Conservation (phyloP, 2,113 vertebrate species). For the Cettia cetti region DNA sequence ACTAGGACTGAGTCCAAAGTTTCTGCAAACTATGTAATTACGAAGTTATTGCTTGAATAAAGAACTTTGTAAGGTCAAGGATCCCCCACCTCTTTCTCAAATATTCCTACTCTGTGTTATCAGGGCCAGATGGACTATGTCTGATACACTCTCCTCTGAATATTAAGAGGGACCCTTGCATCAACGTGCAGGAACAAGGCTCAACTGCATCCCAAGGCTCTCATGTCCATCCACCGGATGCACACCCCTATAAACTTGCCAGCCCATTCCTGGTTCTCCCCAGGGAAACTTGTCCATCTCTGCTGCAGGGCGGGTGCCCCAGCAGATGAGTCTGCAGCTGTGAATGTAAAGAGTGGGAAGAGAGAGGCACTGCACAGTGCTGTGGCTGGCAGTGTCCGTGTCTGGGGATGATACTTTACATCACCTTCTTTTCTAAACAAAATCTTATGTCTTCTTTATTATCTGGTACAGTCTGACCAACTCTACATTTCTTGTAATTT, state of each 20-base stretch:
- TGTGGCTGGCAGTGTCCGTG: background rate
- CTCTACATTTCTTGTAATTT: background rate
- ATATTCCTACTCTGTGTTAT: background rate
- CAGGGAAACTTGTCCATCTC: background rate
- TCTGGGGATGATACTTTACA: background rate
- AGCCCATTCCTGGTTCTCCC: background rate
- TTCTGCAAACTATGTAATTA: background rate
- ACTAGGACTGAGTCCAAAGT: background rate
- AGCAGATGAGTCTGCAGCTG: background rate
- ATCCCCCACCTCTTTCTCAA: background rate
- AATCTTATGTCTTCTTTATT: background rate
- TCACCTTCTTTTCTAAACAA: background rate
- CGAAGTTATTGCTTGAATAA: background rate
- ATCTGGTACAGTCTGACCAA: background rate
- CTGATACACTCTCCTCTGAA: background rate
- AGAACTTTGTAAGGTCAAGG: background rate
- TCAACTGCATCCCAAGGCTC: background rate
- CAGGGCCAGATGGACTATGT: background rate
- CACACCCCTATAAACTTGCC: background rate
- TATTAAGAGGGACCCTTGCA: background rate
- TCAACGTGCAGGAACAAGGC: accelerated
- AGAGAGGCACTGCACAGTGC: background rate
- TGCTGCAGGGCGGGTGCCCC: background rate
- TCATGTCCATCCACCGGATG: background rate
- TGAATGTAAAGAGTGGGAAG: background rate